Base-by-base conservation (phyloP, 2,888 invertebrate genomes). In the Sussaba pulchella region DNA sequence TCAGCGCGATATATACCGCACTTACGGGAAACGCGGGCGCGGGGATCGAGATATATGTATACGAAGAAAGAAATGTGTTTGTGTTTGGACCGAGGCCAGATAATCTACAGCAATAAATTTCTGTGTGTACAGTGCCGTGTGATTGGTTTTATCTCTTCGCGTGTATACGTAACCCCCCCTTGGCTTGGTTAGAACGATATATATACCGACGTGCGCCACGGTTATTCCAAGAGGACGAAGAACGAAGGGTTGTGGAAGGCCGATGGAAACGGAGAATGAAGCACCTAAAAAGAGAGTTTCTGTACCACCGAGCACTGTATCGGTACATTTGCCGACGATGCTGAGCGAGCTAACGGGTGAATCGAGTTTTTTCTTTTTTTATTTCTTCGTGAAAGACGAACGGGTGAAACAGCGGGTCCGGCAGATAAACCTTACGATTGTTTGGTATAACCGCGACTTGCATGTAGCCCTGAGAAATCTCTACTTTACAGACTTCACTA, bases 91-190 rank as follows among this genome's bases (percentile, higher is more conserved):
- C 85, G 81, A 84, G 84, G 91, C 91, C 91, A 91, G 91, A 91
- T 91, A 91, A 91, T 91, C 91, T 88, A 85, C 86, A 86, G 90
- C 89, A 91, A 91, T 91, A 91, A 91, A 91, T 91, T 91, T 90
- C 88, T 89, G 86, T 88, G 89, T 90, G 88, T 89, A 89, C 87
- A 89, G 87, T 85, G 87, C 88, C 87, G 87, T 90, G 90, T 88
- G 90, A 91, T 91, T 91, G 90, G 90, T 91, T 90, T 91, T 91
- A 90, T 91, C 91, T 90, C 87, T 82, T 83, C 72, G 82, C 73
- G 72, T 82, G 81, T 83, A 82, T 81, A 82, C 78, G 82, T 82
- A 84, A 84, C 84, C 83, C 66, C 64, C 67, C 73, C 69, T 69
- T 70, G 57, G 71, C 67, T 72, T 63, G 21, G 61, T 39, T 41